phyloP scores from a whole-genome alignment of 2,113 vertebrate genomes.

The Thunnus thynnus region DNA sequence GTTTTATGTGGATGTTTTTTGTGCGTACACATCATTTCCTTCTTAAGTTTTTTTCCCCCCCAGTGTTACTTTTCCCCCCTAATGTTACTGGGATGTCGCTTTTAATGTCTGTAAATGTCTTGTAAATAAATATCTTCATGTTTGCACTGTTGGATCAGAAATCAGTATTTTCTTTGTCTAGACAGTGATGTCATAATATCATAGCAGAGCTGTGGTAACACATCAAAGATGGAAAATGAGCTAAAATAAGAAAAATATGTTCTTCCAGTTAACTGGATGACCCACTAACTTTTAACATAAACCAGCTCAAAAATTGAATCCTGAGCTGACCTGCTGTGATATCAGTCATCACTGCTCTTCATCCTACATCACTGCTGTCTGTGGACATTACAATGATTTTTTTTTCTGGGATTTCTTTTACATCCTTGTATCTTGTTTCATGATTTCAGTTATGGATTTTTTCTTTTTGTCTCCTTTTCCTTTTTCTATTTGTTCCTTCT shows the following conservation, averaged over 20 bases:
- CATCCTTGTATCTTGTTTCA: slow-evolving; percentile 53
- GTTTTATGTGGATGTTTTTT: slow-evolving; percentile 1
- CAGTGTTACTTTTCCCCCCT: background rate
- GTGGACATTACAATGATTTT: slow-evolving; percentile 20
- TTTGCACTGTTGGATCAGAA: background rate
- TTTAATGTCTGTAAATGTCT: slow-evolving; percentile 32
- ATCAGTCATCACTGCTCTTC: slow-evolving; percentile 54
- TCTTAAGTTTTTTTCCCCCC: background rate
- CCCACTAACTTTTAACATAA: background rate
- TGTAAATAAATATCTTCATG: background rate
- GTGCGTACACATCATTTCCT: background rate
- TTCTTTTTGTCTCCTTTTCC: slow-evolving; percentile 57
- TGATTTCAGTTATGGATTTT: slow-evolving; percentile 70
- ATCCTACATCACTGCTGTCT: slow-evolving; percentile 53
- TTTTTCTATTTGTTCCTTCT: slow-evolving; percentile 59
- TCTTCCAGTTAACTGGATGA: background rate
- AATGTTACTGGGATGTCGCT: slow-evolving; percentile 6
- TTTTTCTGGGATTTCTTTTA: slow-evolving; percentile 50
- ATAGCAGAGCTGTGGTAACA: background rate
- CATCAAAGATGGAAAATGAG: background rate
- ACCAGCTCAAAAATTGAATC: slow-evolving; percentile 7
- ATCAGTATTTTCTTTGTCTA: slow-evolving; percentile 21
- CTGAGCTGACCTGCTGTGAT: slow-evolving; percentile 39
- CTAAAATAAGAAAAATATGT: background rate
- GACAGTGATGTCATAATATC: slow-evolving; percentile 29